Conservation (phyloP, 2,797 vertebrate species). For the Rhinichthys osculus region DNA sequence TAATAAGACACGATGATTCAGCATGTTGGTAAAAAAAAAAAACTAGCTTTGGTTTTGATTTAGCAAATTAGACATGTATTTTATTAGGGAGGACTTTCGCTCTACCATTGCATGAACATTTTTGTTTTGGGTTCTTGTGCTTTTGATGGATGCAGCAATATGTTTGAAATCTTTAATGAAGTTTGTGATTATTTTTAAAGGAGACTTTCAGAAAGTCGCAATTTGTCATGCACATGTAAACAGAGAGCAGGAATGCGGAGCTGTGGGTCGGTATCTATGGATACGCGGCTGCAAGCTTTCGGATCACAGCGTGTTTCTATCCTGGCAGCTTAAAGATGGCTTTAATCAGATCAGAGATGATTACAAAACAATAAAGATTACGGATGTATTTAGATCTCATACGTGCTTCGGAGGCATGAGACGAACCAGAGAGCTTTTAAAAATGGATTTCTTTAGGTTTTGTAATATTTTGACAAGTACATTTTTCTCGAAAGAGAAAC, state of each 20-base stretch:
- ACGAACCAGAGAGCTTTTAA: conserved; percentile 4
- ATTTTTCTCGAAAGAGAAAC: not conserved
- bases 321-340: conserved; percentile 37
- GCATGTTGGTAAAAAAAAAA: not conserved
- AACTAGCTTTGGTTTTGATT: not conserved
- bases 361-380: conserved; percentile 50
- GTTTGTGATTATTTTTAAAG: conserved; percentile 24
- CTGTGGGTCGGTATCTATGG: conserved; percentile 50
- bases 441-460: not conserved
- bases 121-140: not conserved
- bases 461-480: not conserved
- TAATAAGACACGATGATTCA: conserved; percentile 37
- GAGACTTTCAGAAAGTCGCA: conserved; percentile 10
- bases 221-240: conserved; percentile 44
- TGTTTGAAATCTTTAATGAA: conserved; percentile 18
- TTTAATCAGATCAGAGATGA: conserved; percentile 55
- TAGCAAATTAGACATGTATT: conserved; percentile 24
- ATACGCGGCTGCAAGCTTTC: conserved; percentile 36
- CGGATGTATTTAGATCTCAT: conserved; percentile 38
- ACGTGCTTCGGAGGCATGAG: conserved; percentile 1
- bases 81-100: conserved; percentile 8
- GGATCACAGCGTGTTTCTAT: conserved; percentile 27
- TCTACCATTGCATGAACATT: not conserved
- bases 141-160: not conserved
- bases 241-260: conserved; percentile 1